Evolutionary conservation across 2,797 vertebrate genomes (phyloP), one percentile per base, ranked within the genome.

Genomic region (Coregonus suidteri): DNA sequence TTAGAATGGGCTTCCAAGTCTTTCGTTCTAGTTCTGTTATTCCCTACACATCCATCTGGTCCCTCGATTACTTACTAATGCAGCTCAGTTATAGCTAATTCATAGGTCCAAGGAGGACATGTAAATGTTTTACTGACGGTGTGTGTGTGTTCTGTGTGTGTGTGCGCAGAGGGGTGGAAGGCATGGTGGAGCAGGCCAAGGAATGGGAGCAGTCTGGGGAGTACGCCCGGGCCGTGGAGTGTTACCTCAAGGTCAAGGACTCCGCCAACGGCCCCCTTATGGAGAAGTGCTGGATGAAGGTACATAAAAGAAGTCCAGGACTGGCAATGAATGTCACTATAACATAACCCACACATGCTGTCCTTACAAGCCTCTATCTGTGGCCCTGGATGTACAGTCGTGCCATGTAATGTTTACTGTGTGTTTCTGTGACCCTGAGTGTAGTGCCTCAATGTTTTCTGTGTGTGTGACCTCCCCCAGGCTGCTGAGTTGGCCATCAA

Each of bases 281-380:
- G 92, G 96, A 98, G 90, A 98, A 97, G 77, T 97, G 96, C 92
- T 96, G 96, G 94, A 94, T 97, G 93, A 99, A 99, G 97, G 98
- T 99, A 16, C 31, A 18, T 4, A 34, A 16, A 68, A 91, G 81
- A 70, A n/a, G 1, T 25, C 56, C 53, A 59, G 20, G 11, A 30
- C 13, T 20, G 6, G 11, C n/a, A 31, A 15, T 71, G 9, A 71
- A 47, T 51, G 20, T 71, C 69, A 4, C 69, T 15, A 25, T 25
- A 3, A 30, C 68, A 20, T 18, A 13, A 47, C 7, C 37, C 69
- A 18, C 4, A 0, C 1, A 6, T 69, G 35, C 16, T 37, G 13
- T n/a, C 67, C 67, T 37, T 7, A 35, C 67, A 5, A 11, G 66
- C 2, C 6, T 31, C 6, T 31, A 6, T 31, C 5, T 67, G n/a